phyloP scores from a whole-genome alignment of 2,888 invertebrate species.

The Pseudeuparius sepicola region DNA sequence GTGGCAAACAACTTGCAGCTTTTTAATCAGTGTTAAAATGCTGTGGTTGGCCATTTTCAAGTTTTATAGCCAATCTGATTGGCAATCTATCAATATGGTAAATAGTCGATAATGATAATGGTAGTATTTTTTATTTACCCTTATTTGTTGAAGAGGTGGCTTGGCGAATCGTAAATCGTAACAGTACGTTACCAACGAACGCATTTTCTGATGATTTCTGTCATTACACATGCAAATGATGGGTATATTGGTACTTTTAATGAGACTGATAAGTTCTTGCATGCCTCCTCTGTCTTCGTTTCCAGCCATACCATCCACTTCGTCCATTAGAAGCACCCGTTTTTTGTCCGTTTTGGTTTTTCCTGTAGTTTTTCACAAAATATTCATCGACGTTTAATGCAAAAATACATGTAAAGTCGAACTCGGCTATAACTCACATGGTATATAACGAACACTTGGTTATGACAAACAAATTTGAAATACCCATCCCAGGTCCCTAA shows the following conservation, averaged over 20 bases:
- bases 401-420: too few species aligned
- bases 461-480: too few species aligned
- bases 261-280: slow-evolving; percentile 84
- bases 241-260: slow-evolving; percentile 79
- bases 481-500: too few species aligned
- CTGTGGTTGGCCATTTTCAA: too few species aligned
- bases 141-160: slow-evolving; percentile 84
- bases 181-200: slow-evolving; percentile 86
- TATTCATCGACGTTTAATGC: too few species aligned
- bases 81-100: too few species aligned
- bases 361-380: too few species aligned
- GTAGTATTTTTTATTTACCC: slow-evolving; percentile 44
- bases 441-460: too few species aligned
- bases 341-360: slow-evolving; percentile 47
- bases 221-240: slow-evolving; percentile 99
- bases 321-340: slow-evolving; percentile 97
- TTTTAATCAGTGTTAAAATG: too few species aligned
- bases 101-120: slow-evolving; percentile 4
- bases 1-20: too few species aligned
- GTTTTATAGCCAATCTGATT: too few species aligned
- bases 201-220: slow-evolving; percentile 84
- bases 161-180: slow-evolving; percentile 81
- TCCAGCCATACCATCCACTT: slow-evolving; percentile 99
- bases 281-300: slow-evolving; percentile 98
- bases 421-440: too few species aligned